phyloP scores from a whole-genome alignment of 1,140 invertebrate genomes.

The Copidosoma floridanum region DNA sequence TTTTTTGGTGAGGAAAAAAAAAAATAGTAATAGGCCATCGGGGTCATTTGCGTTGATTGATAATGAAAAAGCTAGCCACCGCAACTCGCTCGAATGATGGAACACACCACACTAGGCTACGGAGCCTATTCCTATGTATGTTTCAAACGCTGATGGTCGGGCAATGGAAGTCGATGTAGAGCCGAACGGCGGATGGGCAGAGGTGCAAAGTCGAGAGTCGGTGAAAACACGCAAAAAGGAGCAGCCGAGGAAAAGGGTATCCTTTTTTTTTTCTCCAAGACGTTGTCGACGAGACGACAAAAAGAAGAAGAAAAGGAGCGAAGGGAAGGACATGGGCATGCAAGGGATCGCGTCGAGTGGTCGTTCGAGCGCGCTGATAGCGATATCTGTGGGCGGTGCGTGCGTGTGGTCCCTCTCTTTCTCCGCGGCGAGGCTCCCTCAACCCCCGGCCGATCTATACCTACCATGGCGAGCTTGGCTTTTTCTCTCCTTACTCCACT shows the following conservation, averaged over 20 bases:
- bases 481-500: background rate
- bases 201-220: too few relatives aligned
- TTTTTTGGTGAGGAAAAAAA: too few relatives aligned
- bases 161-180: background rate
- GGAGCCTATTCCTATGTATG: too few relatives aligned
- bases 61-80: too few relatives aligned
- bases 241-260: too few relatives aligned
- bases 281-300: constrained; percentile 6
- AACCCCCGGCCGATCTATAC: background rate
- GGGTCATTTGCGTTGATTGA: too few relatives aligned
- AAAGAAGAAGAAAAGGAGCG: constrained; percentile 14
- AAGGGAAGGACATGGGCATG: constrained; percentile 45
- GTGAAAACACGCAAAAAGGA: too few relatives aligned
- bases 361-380: constrained; percentile 50
- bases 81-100: too few relatives aligned
- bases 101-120: too few relatives aligned
- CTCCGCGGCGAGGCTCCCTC: background rate
- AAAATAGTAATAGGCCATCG: too few relatives aligned
- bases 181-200: too few relatives aligned
- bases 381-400: constrained; percentile 55
- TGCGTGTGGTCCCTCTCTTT: constrained; percentile 50
- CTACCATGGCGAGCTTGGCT: background rate
- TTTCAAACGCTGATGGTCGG: background rate
- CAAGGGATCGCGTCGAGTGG: constrained; percentile 54
- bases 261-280: background rate